Base-by-base conservation (phyloP, 2,113 vertebrate genomes). In the Perognathus longimembris region DNA sequence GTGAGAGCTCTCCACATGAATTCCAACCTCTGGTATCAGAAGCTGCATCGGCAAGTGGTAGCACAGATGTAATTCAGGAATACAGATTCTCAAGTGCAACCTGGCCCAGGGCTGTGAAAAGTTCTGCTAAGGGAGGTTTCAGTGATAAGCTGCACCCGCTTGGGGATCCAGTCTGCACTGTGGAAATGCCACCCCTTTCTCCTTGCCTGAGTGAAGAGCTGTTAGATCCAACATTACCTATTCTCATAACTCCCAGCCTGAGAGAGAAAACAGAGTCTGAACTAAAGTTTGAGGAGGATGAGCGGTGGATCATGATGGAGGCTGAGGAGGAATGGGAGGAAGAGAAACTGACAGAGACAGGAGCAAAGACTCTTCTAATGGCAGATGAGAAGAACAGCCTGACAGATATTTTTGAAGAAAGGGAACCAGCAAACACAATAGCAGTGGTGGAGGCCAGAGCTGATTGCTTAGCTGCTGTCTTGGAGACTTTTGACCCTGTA, bases 271-370 rank as follows among this genome's bases (percentile, higher is more conserved):
- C 99, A 0, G 98, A 99, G 88, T 99, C 99, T 2, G 99, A 99
- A 96, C 98, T 99, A 75, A 98, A 98, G 95, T 99, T 99, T 97
- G 99, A 99, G 97, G 99, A 99, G 96, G 99, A 99, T 74, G 99
- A 99, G 96, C 98, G 97, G 54, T 98, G 98, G 97, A 99, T 99
- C 93, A 98, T 99, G 83, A 98, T 98, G 97, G 99, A 99, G 95
- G 97, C 98, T 17, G 98, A 98, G 94, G 97, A 97, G 40, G 98
- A 97, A 96, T 98, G 97, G 98, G 98, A 98, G 97, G 98, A 97
- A 95, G 98, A 96, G 78, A 98, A 97, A 92, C 97, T 98, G 95
- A 96, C 99, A 96, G 98, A 98, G 95, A 97, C 50, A 3, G 50
- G 96, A 94, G 98, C 98, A 96, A 98, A 98, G 98, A 97, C 98